phyloP scores from a whole-genome alignment of 2,888 invertebrate species.

The Endotricha flammealis region DNA sequence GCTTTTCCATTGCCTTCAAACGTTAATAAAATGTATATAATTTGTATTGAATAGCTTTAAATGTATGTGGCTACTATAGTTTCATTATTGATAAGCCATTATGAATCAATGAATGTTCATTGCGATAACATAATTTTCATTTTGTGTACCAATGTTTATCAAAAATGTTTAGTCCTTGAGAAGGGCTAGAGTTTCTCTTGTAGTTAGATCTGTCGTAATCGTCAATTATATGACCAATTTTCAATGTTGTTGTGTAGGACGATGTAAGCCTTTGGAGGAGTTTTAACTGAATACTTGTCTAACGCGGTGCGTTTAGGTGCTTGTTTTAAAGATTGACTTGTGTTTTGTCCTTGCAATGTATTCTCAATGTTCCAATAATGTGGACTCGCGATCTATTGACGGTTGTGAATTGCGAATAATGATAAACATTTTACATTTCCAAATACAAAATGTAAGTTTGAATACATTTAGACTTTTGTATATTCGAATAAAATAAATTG shows the following conservation, averaged over 20 bases:
- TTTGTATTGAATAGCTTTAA: slow-evolving; percentile 3
- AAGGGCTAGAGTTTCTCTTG: not conserved
- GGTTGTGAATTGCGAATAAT: slow-evolving; percentile 39
- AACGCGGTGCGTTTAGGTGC: too few species aligned
- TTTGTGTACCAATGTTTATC: slow-evolving; percentile 17
- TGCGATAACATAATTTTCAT: slow-evolving; percentile 11
- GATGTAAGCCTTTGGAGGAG: slow-evolving; percentile 21
- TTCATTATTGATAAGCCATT: slow-evolving; percentile 9
- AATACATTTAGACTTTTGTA: too few species aligned
- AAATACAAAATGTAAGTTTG: too few species aligned
- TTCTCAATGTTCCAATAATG: slow-evolving; percentile 12
- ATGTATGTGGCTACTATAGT: slow-evolving; percentile 2
- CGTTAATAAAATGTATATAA: slow-evolving; percentile 1
- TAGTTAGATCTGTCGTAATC: slow-evolving; percentile 26
- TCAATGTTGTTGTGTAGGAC: slow-evolving; percentile 36
- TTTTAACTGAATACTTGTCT: slow-evolving; percentile 3
- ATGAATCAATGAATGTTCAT: slow-evolving; percentile 4
- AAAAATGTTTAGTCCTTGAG: slow-evolving; percentile 1
- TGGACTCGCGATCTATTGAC: slow-evolving; percentile 22
- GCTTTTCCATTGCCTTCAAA: not conserved
- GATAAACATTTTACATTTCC: too few species aligned
- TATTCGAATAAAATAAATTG: too few species aligned
- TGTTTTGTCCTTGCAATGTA: too few species aligned
- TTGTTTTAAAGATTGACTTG: too few species aligned
- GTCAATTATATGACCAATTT: slow-evolving; percentile 61